These are phyloP conservation scores for Antheraea assamensis DNA, from an alignment of 2,888 invertebrate species.

Conservation along the genomic window DNA sequence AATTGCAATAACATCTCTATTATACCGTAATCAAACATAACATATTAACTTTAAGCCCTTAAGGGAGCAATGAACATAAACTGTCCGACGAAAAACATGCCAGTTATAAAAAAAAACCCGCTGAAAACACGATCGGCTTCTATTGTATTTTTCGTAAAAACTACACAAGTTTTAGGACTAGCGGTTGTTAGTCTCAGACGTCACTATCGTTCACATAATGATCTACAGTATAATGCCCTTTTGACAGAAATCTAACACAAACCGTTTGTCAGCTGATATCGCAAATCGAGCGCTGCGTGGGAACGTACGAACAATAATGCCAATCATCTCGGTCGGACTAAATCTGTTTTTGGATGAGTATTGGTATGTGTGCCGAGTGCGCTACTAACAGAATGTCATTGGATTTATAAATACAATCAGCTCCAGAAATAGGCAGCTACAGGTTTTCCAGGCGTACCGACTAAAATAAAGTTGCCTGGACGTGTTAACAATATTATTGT, in stretches of 20 bases:
- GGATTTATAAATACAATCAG: slow-evolving; percentile 82
- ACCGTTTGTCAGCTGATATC: neutral
- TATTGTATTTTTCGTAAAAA: no score
- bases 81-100: no score
- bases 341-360: slow-evolving; percentile 82
- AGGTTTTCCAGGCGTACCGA: slow-evolving; percentile 83
- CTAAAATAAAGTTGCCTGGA: slow-evolving; percentile 83
- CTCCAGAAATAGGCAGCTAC: slow-evolving; percentile 83
- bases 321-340: slow-evolving; percentile 75
- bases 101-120: no score
- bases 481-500: slow-evolving; percentile 82
- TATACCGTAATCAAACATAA: neutral
- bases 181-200: no score
- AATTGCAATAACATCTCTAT: neutral
- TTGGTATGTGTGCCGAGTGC: slow-evolving; percentile 80
- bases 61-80: no score
- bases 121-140: no score
- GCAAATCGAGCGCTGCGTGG: slow-evolving; percentile 1
- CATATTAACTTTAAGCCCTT: no score
- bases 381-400: slow-evolving; percentile 76
- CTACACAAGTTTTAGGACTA: no score
- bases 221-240: no score
- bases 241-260: neutral
- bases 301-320: slow-evolving; percentile 60
- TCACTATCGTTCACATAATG: no score